Evolutionary conservation across 2,888 invertebrate species (phyloP).

Genomic region (Aphodius granarius): DNA sequence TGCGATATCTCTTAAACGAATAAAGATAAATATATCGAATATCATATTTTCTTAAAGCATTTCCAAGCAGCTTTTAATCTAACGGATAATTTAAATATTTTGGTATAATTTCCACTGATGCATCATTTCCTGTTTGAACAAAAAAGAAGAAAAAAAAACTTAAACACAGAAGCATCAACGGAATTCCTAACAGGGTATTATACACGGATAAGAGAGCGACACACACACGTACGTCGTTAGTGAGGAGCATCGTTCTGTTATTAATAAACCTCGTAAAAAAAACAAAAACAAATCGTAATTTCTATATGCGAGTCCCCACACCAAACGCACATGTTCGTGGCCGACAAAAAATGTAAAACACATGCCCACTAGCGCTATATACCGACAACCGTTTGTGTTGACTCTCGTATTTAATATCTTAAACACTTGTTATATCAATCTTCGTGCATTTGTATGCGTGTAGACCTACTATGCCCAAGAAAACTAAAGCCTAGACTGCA

Average conservation of each 20-base stretch:
- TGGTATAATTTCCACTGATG: neutral
- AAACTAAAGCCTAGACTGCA: too few relatives aligned
- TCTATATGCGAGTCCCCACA: neutral
- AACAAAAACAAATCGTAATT: neutral
- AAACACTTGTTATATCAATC: slow-evolving; percentile 15
- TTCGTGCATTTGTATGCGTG: neutral
- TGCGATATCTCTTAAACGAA: neutral
- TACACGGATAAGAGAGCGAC: neutral
- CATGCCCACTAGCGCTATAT: slow-evolving; percentile 1
- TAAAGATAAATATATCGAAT: neutral
- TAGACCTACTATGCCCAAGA: neutral
- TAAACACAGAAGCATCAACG: neutral
- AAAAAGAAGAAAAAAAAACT: neutral
- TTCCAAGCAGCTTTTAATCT: neutral
- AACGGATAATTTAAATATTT: neutral
- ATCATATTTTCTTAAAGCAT: neutral
- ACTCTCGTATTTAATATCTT: slow-evolving; percentile 13
- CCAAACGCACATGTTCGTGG: slow-evolving; percentile 4
- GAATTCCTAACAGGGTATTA: neutral
- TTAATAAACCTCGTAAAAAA: neutral
- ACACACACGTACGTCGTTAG: neutral
- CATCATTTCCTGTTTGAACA: neutral
- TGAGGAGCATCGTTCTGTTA: neutral
- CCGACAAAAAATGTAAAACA: neutral
- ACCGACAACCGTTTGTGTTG: neutral